Percentiles rank a stretch among this genome's conserved stretches.
phyloP scores from a whole-genome alignment of 2,113 vertebrate genomes.

The Perccottus glenii region DNA sequence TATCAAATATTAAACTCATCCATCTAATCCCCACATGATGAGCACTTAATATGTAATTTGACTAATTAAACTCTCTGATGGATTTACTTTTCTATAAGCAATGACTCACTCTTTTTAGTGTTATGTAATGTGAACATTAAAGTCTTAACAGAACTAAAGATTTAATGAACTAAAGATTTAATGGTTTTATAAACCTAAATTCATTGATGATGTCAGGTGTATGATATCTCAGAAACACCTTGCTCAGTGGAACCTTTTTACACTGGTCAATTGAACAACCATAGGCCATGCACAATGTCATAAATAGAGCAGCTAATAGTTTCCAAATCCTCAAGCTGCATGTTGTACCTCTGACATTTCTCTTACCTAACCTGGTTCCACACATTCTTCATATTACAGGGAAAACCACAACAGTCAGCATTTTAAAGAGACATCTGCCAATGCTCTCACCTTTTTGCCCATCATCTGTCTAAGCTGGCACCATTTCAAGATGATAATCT shows the following conservation, averaged over 20 bases:
- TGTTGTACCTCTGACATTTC: slow-evolving; percentile 9
- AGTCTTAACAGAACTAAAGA: too few species aligned
- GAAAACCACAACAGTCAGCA: slow-evolving; percentile 44
- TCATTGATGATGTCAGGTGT: background rate
- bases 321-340: slow-evolving; percentile 15
- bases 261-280: slow-evolving; percentile 1
- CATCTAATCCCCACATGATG: too few species aligned
- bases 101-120: background rate
- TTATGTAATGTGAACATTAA: background rate
- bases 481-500: slow-evolving; percentile 31
- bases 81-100: background rate
- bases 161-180: background rate
- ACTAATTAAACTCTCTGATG: too few species aligned
- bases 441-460: slow-evolving; percentile 28
- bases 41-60: too few species aligned
- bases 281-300: background rate
- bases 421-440: slow-evolving; percentile 34
- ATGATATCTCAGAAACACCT: slow-evolving; percentile 7
- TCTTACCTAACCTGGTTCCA: slow-evolving; percentile 48
- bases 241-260: background rate
- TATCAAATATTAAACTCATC: too few species aligned
- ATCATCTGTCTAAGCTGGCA: slow-evolving; percentile 40
- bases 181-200: background rate
- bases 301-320: background rate
- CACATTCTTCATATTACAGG: slow-evolving; percentile 43